These are phyloP conservation scores for Holothuria glaberrima DNA, from an alignment of 35 echinoderm and acorn worm species.

Conservation along the genomic window DNA sequence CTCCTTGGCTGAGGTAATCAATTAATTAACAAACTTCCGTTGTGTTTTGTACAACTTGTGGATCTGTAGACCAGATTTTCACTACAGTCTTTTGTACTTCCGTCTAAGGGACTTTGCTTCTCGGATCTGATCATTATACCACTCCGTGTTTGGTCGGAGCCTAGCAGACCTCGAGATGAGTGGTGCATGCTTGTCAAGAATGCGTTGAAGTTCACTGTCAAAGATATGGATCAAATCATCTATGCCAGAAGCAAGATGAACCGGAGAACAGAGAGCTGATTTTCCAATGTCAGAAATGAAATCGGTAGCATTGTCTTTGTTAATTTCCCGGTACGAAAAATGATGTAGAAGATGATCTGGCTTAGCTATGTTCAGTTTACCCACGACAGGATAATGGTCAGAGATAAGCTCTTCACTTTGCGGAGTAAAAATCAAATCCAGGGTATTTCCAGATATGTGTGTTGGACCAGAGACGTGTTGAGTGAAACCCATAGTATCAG, in stretches of 20 bases:
- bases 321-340: constrained; percentile 1
- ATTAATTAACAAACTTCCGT: not conserved
- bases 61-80: constrained; percentile 4
- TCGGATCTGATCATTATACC: constrained; percentile 17
- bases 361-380: constrained; percentile 14
- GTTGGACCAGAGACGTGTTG: constrained; percentile 21
- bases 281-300: constrained; percentile 13
- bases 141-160: not conserved
- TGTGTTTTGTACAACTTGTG: not conserved
- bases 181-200: constrained; percentile 17
- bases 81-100: not conserved
- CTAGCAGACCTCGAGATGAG: not conserved
- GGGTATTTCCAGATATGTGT: constrained; percentile 1
- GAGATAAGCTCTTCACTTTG: not conserved
- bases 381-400: constrained; percentile 3
- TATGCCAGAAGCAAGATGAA: no score
- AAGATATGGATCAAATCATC: no score
- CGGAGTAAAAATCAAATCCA: constrained; percentile 20
- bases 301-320: not conserved
- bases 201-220: no score
- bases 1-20: constrained; percentile 7
- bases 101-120: not conserved
- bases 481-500: not conserved
- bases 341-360: not conserved
- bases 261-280: no score